Base-by-base conservation (phyloP, 2,113 vertebrate species). In the Hoplias malabaricus region DNA sequence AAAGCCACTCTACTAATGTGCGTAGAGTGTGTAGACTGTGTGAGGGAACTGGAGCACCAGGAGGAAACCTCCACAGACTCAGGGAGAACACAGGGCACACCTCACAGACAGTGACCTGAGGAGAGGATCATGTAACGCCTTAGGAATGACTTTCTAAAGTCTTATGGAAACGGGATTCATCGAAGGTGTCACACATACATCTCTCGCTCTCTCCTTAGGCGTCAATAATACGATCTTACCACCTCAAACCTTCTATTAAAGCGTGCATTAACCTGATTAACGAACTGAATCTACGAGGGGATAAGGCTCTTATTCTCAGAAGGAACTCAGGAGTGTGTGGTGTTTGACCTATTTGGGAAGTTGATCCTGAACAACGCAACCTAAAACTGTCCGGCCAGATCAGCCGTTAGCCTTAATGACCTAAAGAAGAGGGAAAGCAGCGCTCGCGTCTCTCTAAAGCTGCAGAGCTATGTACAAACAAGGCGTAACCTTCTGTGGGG, bases 341-440 rank as follows among this genome's bases (percentile, higher is more conserved):
- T 36, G 33, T 36, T 16, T 46, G 71, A 43, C 16, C 61, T 33
- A 62, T 36, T 40, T 21, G 34, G 38, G n/a, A 23, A 23, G 1
- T 12, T 23, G 71, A 63, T 36, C 33, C 21, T 50, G 23, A 63
- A 31, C 23, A 62, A 34, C 33, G 31, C 21, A 62, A 46, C 40
- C 68, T 63, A 71, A 78, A 71, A 62, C 31, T 56, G 56, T 61
- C 76, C 27, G 25, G 54, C 54, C 7, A 31, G 29, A 78, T 53
- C n/a, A 53, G 48, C 48, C n/a, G 40, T 61, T 43, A 78, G 25
- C 56, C 27, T 53, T 40, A 78, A 78, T 57, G 59, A 29, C 50
- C 62, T 43, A 21, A 68, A 31, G 62, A 56, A 27, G 21, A 57
- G 48, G 23, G 54, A 69, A 43, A 14, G 33, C n/a, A 48, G 46